phyloP scores from a whole-genome alignment of 2,113 vertebrate genomes.

The Pampusana beccarii region DNA sequence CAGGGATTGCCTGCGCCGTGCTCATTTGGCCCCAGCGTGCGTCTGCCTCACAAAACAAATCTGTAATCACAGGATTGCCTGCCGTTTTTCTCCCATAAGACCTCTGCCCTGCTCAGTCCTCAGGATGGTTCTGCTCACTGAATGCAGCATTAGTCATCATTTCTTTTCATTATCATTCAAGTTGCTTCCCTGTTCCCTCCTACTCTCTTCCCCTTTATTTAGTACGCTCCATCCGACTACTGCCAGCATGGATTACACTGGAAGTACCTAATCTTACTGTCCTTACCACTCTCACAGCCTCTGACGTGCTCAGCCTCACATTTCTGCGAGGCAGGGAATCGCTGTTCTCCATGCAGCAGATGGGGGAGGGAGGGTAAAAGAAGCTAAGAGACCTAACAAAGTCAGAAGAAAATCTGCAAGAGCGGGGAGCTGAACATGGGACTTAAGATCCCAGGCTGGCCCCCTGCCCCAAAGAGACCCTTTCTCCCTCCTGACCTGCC shows the following conservation, averaged over 20 bases:
- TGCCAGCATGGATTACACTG: constrained; percentile 17
- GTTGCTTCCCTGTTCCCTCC: neutral
- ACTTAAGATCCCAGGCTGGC: neutral
- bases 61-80: neutral
- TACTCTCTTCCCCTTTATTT: constrained; percentile 26
- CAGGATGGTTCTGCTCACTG: constrained; percentile 13
- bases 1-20: neutral
- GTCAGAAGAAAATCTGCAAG: neutral
- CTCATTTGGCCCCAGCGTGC: neutral
- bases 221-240: neutral
- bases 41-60: neutral
- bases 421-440: neutral
- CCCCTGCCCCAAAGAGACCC: neutral
- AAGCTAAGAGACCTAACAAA: neutral
- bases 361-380: neutral
- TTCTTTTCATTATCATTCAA: constrained; percentile 51
- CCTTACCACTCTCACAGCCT: neutral
- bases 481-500: neutral
- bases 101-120: constrained; percentile 44
- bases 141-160: constrained; percentile 14
- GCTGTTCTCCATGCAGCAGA: neutral
- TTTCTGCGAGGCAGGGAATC: neutral
- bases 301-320: neutral
- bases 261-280: constrained; percentile 15
- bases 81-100: constrained; percentile 5